Evolutionary conservation across 1,140 invertebrate genomes (phyloP).

Genomic region (Cherax destructor): DNA sequence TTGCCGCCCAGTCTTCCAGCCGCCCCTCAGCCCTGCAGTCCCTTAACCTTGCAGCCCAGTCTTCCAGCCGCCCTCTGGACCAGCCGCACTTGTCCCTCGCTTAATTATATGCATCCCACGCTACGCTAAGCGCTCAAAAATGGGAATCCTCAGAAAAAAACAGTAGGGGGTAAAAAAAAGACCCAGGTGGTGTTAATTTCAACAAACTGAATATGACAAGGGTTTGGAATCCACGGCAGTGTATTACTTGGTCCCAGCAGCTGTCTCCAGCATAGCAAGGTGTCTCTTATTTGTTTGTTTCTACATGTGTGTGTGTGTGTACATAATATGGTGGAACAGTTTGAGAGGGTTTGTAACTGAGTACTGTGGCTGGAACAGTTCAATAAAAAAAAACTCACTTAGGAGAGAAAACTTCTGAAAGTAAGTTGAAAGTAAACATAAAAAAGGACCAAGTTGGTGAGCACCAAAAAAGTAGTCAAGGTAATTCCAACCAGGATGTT

Average conservation of each 20-base stretch:
- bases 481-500: too few species aligned
- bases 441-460: too few species aligned
- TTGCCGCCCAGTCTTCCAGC: neutral
- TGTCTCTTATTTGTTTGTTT: too few species aligned
- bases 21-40: neutral
- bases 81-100: too few species aligned
- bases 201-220: conserved; percentile 53
- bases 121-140: conserved; percentile 27
- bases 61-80: neutral
- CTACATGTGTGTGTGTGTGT: too few species aligned
- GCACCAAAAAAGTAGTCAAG: too few species aligned
- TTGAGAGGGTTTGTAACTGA: too few species aligned
- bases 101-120: conserved; percentile 40
- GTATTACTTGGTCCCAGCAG: conserved; percentile 8
- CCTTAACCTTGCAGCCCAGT: neutral
- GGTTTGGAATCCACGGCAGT: conserved; percentile 8
- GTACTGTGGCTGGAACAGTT: too few species aligned
- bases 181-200: conserved; percentile 44
- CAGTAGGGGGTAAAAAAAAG: conserved; percentile 18
- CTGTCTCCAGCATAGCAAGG: neutral
- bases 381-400: too few species aligned
- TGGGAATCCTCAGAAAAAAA: neutral
- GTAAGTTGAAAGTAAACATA: too few species aligned
- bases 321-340: too few species aligned
- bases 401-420: too few species aligned